Evolutionary conservation across 1,140 invertebrate genomes (phyloP).

Genomic region (Agrypnia vestita): DNA sequence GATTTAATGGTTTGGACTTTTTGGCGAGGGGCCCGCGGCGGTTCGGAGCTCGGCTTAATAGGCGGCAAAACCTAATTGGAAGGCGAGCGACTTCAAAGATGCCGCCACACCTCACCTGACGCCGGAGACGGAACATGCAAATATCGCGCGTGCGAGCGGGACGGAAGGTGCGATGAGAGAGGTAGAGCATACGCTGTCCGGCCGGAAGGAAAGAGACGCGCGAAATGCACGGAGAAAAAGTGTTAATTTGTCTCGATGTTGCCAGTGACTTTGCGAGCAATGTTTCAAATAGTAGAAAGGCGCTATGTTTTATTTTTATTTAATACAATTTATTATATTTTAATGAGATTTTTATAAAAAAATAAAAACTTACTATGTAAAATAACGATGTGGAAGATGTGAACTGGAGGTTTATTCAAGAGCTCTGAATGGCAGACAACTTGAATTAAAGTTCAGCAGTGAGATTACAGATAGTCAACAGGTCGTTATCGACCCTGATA

Average conservation of each 20-base stretch:
- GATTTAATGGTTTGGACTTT: not conserved
- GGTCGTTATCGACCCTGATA: too few relatives aligned
- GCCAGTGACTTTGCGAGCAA: not conserved
- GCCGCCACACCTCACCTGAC: constrained; percentile 44
- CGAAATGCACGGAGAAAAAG: constrained; percentile 24
- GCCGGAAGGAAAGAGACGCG: constrained; percentile 15
- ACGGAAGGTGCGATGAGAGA: not conserved
- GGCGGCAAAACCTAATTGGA: constrained; percentile 45
- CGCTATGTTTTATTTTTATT: not conserved
- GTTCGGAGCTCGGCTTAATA: constrained; percentile 29
- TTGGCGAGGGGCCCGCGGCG: not conserved
- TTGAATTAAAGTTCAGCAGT: too few relatives aligned
- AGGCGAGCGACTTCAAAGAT: constrained; percentile 40
- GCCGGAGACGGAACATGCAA: constrained; percentile 33
- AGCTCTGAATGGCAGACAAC: too few relatives aligned
- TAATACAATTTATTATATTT: not conserved
- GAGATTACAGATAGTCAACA: too few relatives aligned
- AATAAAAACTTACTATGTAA: too few relatives aligned
- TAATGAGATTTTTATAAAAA: not conserved
- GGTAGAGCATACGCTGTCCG: not conserved
- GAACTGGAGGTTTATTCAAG: too few relatives aligned
- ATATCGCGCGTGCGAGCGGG: not conserved
- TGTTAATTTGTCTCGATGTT: constrained; percentile 21
- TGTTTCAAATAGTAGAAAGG: not conserved
- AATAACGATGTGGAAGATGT: too few relatives aligned